These are phyloP conservation scores for Myoxocephalus aenaeus DNA, from an alignment of 2,797 vertebrate genomes.

Conservation along the genomic window DNA sequence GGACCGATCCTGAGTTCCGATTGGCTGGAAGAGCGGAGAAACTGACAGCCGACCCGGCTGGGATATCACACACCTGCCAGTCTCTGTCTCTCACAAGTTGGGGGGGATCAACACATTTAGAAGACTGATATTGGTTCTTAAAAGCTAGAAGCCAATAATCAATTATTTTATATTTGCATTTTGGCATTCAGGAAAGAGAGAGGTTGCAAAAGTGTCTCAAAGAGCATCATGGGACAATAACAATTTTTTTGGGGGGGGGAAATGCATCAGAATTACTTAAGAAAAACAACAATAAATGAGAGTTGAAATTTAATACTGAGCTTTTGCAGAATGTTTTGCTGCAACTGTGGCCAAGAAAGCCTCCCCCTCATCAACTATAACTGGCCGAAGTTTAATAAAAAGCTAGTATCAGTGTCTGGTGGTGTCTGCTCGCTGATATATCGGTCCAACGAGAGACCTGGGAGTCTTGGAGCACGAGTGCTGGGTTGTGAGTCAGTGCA, in stretches of 20 bases:
- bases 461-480: conserved; percentile 55
- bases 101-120: conserved; percentile 62
- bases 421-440: conserved; percentile 35
- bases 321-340: not conserved
- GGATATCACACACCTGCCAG: conserved; percentile 78
- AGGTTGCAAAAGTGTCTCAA: not conserved
- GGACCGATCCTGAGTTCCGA: conserved; percentile 27
- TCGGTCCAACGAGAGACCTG: conserved; percentile 36
- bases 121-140: not conserved
- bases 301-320: not conserved
- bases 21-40: conserved; percentile 56
- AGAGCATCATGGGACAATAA: not conserved
- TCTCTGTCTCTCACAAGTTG: conserved; percentile 71
- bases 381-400: conserved; percentile 5
- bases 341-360: not conserved
- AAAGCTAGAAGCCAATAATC: not conserved
- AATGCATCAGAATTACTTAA: not conserved
- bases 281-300: not conserved
- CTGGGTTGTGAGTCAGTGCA: conserved; percentile 68
- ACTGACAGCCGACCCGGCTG: conserved; percentile 36
- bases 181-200: not conserved
- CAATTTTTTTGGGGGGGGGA: too few species aligned
- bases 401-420: not conserved
- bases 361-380: not conserved
- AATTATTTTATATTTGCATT: not conserved